phyloP scores from a whole-genome alignment of 2,888 invertebrate genomes.

The Cabera pusaria region DNA sequence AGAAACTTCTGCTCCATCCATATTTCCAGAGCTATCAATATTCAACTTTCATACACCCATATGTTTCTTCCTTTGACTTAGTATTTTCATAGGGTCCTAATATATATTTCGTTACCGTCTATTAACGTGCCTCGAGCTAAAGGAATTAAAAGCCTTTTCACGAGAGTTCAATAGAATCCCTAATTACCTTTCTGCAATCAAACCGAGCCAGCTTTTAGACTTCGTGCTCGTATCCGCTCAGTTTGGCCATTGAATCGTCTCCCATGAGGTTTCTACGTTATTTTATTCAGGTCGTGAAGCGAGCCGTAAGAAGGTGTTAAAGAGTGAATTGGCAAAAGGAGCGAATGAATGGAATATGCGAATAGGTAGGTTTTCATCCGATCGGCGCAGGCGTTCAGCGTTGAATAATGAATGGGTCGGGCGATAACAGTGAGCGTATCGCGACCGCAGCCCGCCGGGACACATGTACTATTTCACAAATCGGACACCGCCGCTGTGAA shows the following conservation, averaged over 20 bases:
- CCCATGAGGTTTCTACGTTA: constrained; percentile 62
- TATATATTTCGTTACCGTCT: too few relatives aligned
- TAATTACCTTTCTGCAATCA: constrained; percentile 30
- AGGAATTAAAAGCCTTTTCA: constrained; percentile 17
- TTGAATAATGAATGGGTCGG: constrained; percentile 67
- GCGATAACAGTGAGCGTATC: constrained; percentile 45
- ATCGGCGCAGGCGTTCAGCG: constrained; percentile 48
- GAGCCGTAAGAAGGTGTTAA: constrained; percentile 77
- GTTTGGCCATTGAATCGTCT: constrained; percentile 54
- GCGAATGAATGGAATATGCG: constrained; percentile 73
- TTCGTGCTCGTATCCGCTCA: constrained; percentile 45
- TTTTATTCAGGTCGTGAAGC: constrained; percentile 75
- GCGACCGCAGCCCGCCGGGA: constrained; percentile 26
- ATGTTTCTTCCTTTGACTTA: background rate
- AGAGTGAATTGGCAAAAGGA: constrained; percentile 74
- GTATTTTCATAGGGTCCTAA: too few relatives aligned
- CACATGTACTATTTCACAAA: constrained; percentile 25
- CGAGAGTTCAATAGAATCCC: constrained; percentile 16
- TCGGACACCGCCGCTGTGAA: constrained; percentile 19
- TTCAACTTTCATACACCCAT: constrained; percentile 11
- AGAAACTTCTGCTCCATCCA: constrained; percentile 21
- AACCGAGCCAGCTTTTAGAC: constrained; percentile 35
- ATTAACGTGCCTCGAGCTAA: too few relatives aligned
- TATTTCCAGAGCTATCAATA: constrained; percentile 22
- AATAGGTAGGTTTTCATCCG: constrained; percentile 52